Evolutionary conservation across 2,888 invertebrate species (phyloP), one percentile per base, ranked within the genome.

Genomic region (Tetragnatha montana): DNA sequence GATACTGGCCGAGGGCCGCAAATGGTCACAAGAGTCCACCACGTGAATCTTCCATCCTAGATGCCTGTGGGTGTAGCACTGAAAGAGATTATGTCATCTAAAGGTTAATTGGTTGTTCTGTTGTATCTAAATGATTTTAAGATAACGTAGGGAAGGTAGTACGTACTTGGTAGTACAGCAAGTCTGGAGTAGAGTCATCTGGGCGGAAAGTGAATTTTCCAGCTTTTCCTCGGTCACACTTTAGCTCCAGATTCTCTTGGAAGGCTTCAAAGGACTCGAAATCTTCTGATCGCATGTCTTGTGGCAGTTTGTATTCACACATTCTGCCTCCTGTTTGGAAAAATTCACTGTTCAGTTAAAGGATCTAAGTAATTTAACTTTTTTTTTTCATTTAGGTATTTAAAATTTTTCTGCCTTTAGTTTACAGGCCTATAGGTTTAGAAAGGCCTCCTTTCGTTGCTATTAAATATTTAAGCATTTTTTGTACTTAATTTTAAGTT

Each of bases 11-110:
- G 70, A 81, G 22, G 81, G 79, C 10, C 35, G 79, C 10, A 83
- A 81, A 8, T 60, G 19, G 8, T 91, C 91, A 81, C 92, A 92
- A 10, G 90, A 95, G 92, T 97, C 96, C 14, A 97, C 96, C 3
- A 98, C 96, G 93, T 97, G 95, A 92, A 98, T 98, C 93, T 97
- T 98, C 98, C 98, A 98, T 81, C 98, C 98, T 50, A 98, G 94
- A 93, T 97, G 96, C 92, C 96, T 96, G 94, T 98, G 98, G n/a
- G 96, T 96, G 94, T 97, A 98, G 94, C 98, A 98, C 88, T 91
- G 21, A 51, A 80, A 47, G 10, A 75, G 60, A 80, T 51, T 12
- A 71, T 74, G 35, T n/a, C 4, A 73, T 10, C 12, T 60, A 21
- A 14, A 12, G n/a, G 49, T 21, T 14, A 70, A 14, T 60, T 1